Base-by-base conservation (phyloP, 2,888 invertebrate species). In the Leucophenga maculata region DNA sequence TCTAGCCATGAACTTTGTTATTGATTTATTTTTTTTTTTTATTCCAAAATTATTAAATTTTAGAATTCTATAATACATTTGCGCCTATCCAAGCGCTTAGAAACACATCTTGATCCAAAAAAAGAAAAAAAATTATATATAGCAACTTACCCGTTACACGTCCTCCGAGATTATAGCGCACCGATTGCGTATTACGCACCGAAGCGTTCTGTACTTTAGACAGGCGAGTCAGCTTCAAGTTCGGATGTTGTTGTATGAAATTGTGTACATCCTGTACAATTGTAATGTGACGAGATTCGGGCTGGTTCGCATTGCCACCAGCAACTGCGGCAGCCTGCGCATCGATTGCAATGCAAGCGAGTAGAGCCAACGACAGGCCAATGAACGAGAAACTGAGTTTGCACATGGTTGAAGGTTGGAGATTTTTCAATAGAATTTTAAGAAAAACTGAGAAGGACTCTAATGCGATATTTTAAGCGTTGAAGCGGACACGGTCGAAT, bases 151-250 rank as follows among this genome's bases (percentile, higher is more conserved):
- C 80, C 48, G 74, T 11, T 18, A 84, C 52, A 57, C 86, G 84
- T 54, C 73, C 75, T n/a, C 88, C 88, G 26, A 88, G 65, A 8
- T 78, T 81, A 64, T 88, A 88, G 13, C 83, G 82, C 6, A 87
- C 82, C 2, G 82, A 75, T 31, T 76, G 75, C 0, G 54, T 66
- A 2, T 73, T 75, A 0, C 20, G 18, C 32, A 73, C 57, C 1
- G 71, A 65, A 26, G 82, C 77, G 1, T 20, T 22, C 14, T 64
- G 62, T 11, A 64, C 9, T 13, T 46, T 31, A 8, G 48, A 69
- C 71, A 88, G 48, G 0, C 76, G 83, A 22, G 75, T 72, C 39
- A 87, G 65, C 20, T 76, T 67, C 4, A 86, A 31, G 0, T 82
- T 82, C 6, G 87, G 86, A 75, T 85, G 83, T 26, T 77, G 75